Evolutionary conservation across 2,797 vertebrate species (phyloP).

Genomic region (Rhincodon typus): DNA sequence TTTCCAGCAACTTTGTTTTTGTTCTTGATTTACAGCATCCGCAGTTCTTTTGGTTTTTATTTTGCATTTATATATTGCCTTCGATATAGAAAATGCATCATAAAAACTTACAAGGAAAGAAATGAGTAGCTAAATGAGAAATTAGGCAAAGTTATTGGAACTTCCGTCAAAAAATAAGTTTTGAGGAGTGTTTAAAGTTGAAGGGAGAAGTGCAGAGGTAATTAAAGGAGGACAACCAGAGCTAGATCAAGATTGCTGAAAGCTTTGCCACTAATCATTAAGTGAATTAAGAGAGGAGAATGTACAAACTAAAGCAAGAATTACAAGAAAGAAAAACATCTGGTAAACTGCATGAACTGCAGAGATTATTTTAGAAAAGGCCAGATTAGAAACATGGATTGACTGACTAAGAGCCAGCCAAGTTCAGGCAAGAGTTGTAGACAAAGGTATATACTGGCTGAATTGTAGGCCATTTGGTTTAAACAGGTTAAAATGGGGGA

Average conservation of each 20-base stretch:
- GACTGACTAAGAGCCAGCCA: not conserved
- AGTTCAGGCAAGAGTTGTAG: not conserved
- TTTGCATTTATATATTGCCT: not conserved
- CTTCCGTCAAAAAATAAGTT: not conserved
- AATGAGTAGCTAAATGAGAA: not conserved
- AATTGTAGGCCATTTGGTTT: not conserved
- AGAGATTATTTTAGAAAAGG: not conserved
- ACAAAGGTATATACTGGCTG: not conserved
- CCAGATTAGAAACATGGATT: not conserved
- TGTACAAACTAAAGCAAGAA: not conserved
- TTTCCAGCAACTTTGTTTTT: too few species aligned
- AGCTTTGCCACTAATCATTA: too few species aligned
- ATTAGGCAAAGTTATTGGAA: not conserved
- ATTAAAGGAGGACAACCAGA: not conserved
- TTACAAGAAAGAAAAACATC: not conserved
- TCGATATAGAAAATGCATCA: not conserved
- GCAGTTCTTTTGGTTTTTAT: too few species aligned
- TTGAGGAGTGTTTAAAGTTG: not conserved
- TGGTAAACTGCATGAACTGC: not conserved
- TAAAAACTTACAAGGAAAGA: not conserved
- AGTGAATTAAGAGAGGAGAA: not conserved
- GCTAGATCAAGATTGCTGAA: not conserved
- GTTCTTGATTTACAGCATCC: too few species aligned
- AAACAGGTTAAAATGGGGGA: not conserved
- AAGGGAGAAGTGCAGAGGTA: not conserved